phyloP scores from a whole-genome alignment of 2,113 vertebrate species.

The Camelus bactrianus region DNA sequence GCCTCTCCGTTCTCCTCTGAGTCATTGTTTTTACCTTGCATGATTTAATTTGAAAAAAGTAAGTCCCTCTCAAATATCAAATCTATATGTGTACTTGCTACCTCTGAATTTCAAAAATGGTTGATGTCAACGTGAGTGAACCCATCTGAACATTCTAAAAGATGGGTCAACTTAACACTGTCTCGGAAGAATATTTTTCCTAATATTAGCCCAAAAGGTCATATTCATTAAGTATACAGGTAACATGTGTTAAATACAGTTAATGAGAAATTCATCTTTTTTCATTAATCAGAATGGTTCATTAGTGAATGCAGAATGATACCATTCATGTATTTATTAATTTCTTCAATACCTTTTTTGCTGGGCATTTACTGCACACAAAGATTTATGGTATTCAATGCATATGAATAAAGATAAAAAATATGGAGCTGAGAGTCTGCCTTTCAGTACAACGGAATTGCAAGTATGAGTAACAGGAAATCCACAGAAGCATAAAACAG shows the following conservation, averaged over 20 bases:
- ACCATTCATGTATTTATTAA: neutral
- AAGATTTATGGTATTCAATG: neutral
- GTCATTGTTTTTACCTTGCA: slow-evolving; percentile 32
- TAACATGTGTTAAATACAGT: slow-evolving; percentile 28
- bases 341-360: neutral
- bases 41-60: slow-evolving; percentile 56
- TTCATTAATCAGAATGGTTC: slow-evolving; percentile 12
- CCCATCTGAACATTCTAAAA: slow-evolving; percentile 35
- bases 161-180: neutral
- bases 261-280: slow-evolving; percentile 19
- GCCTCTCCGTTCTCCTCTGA: neutral
- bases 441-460: neutral
- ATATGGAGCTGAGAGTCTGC: neutral
- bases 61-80: slow-evolving; percentile 60
- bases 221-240: neutral
- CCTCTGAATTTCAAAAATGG: slow-evolving; percentile 60
- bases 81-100: slow-evolving; percentile 4
- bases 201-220: slow-evolving; percentile 31
- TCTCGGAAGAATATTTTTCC: slow-evolving; percentile 42
- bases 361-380: neutral
- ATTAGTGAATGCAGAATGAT: neutral
- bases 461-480: neutral
- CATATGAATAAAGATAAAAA: neutral
- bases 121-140: slow-evolving; percentile 25
- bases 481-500: neutral